Base-by-base conservation (phyloP, 2,888 invertebrate genomes). In the Heliconius aoede region DNA sequence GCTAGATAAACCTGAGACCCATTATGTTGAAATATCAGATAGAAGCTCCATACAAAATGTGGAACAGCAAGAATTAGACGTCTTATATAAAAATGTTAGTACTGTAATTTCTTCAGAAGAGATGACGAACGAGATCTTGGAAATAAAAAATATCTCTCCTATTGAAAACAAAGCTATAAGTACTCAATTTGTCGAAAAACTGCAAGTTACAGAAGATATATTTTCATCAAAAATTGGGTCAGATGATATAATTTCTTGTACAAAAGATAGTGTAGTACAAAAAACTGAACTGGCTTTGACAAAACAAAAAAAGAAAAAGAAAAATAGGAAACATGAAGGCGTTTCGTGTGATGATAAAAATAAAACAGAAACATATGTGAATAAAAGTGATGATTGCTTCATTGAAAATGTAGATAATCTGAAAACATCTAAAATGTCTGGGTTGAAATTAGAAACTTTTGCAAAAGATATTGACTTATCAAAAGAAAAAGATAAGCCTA, bases 251-350 rank as follows among this genome's bases (percentile, higher is more conserved):
- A 65, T 65, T 3, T 15, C 24, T 18, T 15, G 15, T 51, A 18
- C 46, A 67, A 55, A 73, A 65, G 46, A 46, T 18, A 60, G 36
- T 32, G 30, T 21, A 40, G 24, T 46, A 30, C 58, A 30, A 32
- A 72, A 60, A 58, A 28, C 64, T 24, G 75, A 77, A 73, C 80
- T 82, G 8, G 65, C 28, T 65, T 46, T 62, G 46, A 72, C 79
- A 40, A 90, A 87, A 82, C 82, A 77, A 79, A 88, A 87, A 80
- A 90, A 88, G 80, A 86, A 86, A 74, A 90, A 87, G 74, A 90
- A 89, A 82, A 83, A 81, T 64, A 89, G 88, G 79, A 88, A 88
- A 78, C 80, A 80, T 28, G 85, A 86, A 69, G 81, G 77, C 58
- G 83, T 79, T 73, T 83, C 84, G 82, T 75, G 72, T 62, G 74